Conservation (phyloP, 2,113 vertebrate genomes). For the Podocnemis expansa region DNA sequence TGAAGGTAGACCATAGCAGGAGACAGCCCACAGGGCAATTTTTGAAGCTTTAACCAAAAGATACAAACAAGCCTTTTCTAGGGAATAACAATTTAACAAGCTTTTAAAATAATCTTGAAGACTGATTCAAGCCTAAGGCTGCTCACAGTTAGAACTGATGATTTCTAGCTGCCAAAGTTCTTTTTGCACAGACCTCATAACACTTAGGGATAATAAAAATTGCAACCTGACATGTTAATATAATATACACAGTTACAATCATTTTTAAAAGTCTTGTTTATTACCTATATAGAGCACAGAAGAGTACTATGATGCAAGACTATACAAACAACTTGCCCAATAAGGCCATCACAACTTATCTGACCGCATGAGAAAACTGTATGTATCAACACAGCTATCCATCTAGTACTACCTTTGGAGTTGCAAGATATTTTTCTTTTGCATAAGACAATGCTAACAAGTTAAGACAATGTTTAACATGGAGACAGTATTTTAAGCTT, state of each 20-base stretch:
- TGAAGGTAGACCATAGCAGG: neutral
- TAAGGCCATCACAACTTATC: too few species aligned
- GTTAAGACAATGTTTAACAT: neutral
- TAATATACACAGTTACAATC: neutral
- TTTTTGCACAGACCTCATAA: neutral
- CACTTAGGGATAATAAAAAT: neutral
- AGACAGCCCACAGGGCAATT: neutral
- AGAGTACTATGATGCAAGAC: too few species aligned
- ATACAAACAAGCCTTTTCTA: neutral
- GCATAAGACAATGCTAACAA: too few species aligned
- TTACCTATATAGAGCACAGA: too few species aligned
- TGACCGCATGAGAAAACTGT: too few species aligned
- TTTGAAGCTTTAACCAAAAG: neutral
- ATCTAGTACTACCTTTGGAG: too few species aligned
- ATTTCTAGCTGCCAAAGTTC: neutral
- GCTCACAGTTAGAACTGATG: accelerated
- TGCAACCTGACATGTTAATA: neutral
- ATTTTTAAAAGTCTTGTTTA: neutral
- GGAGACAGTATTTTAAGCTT: neutral
- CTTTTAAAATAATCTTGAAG: neutral
- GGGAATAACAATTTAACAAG: neutral
- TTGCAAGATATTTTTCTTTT: too few species aligned
- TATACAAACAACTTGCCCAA: too few species aligned
- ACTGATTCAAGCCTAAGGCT: accelerated
- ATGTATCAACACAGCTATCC: too few species aligned